Percentiles rank a stretch among this genome's conserved stretches.
Conservation (phyloP, 2,797 vertebrate genomes). For the Parotocinclus haroldoi region DNA sequence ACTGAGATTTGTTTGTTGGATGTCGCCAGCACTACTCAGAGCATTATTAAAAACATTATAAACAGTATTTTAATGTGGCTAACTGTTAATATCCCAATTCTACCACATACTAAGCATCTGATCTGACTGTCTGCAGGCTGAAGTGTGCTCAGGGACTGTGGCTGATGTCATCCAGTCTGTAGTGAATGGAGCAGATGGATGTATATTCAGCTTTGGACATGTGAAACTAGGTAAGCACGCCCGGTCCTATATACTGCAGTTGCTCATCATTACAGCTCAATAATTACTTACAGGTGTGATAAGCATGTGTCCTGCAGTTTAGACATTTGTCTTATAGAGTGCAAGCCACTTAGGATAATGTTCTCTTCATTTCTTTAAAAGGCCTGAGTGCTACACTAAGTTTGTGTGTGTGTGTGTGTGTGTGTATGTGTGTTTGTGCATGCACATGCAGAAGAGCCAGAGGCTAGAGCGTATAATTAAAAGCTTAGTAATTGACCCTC, state of each 20-base stretch:
- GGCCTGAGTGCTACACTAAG: conserved; percentile 7
- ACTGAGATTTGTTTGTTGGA: too few relatives aligned
- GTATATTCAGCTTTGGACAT: conserved; percentile 97
- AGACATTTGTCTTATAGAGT: conserved; percentile 23
- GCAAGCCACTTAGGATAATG: conserved; percentile 4
- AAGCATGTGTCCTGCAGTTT: conserved; percentile 9
- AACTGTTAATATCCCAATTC: not conserved
- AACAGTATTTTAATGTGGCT: not conserved
- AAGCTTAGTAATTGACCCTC: conserved; percentile 66
- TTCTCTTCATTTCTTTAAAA: conserved; percentile 12
- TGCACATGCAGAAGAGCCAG: conserved; percentile 56
- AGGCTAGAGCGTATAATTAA: conserved; percentile 65
- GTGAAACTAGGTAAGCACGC: conserved; percentile 88
- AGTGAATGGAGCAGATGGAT: conserved; percentile 95
- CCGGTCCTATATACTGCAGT: conserved; percentile 1
- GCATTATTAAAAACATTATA: not conserved
- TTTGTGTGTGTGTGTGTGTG: conserved; percentile 2
- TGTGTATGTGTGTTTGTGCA: conserved; percentile 39
- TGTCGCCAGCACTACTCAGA: not conserved
- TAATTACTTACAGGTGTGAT: conserved; percentile 23
- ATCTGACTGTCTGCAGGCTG: conserved; percentile 71
- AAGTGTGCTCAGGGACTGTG: conserved; percentile 94
- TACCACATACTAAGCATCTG: not conserved
- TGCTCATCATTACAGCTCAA: conserved; percentile 18
- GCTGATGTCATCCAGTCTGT: conserved; percentile 97